Evolutionary conservation across 1,140 invertebrate genomes (phyloP), one percentile per base, ranked within the genome.

Genomic region (Lepeophtheirus salmonis): DNA sequence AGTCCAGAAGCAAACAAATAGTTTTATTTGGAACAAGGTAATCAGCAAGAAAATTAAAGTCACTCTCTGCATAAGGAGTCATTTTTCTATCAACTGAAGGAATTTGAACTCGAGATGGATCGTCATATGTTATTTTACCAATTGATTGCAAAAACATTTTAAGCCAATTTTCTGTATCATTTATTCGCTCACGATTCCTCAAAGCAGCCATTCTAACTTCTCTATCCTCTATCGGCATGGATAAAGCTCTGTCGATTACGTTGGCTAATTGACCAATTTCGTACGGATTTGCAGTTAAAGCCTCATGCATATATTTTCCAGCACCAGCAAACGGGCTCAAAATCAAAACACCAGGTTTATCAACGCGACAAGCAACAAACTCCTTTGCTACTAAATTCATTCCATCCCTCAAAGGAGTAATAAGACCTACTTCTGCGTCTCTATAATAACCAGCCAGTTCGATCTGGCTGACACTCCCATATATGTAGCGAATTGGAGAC

Each of bases 371-470:
- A 3, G 87, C 87, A 1, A 90, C 86, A 67, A 88, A 91, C 70
- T 92, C 88, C 70, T 92, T 91, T 3, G 87, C 87, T 0, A 91
- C 87, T 50, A 92, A 74, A 73, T 92, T 92, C 88, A 92, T 92
- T 24, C 88, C 88, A 69, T 91, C 88, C 50, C 87, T 73, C 0
- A 90, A 70, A 0, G 87, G 87, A 0, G 87, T 89, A 0, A 91
- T 86, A 16, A 90, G 70, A 17, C 83, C 85, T 0, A 92, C 85
- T 0, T 84, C 81, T 0, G 86, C 80, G 66, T 89, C 86, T 16
- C 86, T 74, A 57, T 74, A 74, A 64, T 88, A 82, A 0, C 84
- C 83, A 1, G 86, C 85, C 23, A 91, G 68, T 67, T 88, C 83
- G 64, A 84, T 81, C 71, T 89, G 86, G 2, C 65, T 66, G 16